A percentile compares a stretch with the other conserved stretches of the same genome.
phyloP scores from a whole-genome alignment of 2,888 invertebrate genomes.

The Chymomyza amoena region DNA sequence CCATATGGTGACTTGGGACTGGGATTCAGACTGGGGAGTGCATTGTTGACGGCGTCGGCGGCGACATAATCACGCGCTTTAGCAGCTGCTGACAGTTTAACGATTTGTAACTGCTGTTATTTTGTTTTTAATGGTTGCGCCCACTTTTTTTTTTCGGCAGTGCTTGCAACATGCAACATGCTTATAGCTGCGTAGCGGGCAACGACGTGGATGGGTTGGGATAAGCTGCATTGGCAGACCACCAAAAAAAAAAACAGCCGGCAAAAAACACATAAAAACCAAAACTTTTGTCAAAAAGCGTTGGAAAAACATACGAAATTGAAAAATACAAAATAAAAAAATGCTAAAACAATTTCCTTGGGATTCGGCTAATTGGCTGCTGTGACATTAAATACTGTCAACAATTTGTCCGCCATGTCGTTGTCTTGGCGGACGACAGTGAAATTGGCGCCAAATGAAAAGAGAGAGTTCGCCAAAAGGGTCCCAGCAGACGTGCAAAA shows the following conservation, averaged over 20 bases:
- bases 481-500: neutral
- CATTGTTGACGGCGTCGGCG: conserved; percentile 10
- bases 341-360: conserved; percentile 57
- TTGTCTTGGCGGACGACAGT: conserved; percentile 29
- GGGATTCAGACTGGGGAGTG: neutral
- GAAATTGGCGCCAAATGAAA: conserved; percentile 70
- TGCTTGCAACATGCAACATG: conserved; percentile 56
- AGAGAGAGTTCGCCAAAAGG: conserved; percentile 53
- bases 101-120: conserved; percentile 74
- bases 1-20: neutral
- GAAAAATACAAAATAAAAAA: conserved; percentile 27
- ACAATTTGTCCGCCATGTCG: conserved; percentile 74
- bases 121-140: conserved; percentile 22
- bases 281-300: neutral
- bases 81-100: conserved; percentile 75
- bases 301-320: conserved; percentile 27
- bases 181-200: conserved; percentile 38
- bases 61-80: conserved; percentile 71
- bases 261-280: conserved; percentile 19
- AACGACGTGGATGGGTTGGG: neutral
- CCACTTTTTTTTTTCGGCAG: conserved; percentile 14
- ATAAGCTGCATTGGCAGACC: neutral
- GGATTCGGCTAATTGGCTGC: conserved; percentile 72
- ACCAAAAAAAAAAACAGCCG: conserved; percentile 32
- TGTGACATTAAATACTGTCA: conserved; percentile 73